These are phyloP conservation scores for Macrosiphum euphorbiae DNA, from an alignment of 2,888 invertebrate species.

Conservation along the genomic window DNA sequence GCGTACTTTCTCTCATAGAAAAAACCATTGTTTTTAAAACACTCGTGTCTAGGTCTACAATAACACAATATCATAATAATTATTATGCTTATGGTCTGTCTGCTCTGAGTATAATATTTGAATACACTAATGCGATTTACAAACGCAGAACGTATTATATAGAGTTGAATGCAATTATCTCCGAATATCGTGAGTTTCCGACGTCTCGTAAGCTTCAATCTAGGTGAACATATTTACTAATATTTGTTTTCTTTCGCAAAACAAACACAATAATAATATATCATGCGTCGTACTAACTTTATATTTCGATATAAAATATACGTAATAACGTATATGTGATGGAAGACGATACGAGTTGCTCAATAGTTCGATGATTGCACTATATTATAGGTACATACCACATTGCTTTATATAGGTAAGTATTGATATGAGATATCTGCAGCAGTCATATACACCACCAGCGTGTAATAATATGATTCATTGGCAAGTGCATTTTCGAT, in stretches of 20 bases:
- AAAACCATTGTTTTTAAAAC: too few species aligned
- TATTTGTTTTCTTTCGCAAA: not conserved
- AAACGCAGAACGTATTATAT: too few species aligned
- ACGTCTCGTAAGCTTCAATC: not conserved
- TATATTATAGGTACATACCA: not conserved
- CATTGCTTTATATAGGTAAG: not conserved
- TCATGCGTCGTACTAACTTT: not conserved
- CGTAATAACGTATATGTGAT: not conserved
- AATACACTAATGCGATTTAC: too few species aligned
- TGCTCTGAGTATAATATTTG: too few species aligned
- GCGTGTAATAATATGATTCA: not conserved
- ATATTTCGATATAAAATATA: not conserved
- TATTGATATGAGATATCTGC: not conserved
- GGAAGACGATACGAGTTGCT: not conserved
- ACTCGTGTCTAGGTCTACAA: too few species aligned
- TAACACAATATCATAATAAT: too few species aligned
- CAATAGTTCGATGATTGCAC: not conserved
- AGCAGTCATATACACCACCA: not conserved
- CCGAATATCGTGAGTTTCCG: not conserved
- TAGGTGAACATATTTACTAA: not conserved
- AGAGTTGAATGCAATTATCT: not conserved
- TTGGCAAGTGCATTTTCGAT: not conserved
- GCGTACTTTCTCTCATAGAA: too few species aligned
- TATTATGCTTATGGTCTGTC: too few species aligned
- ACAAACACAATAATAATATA: not conserved